Evolutionary conservation across 2,888 invertebrate genomes (phyloP), one percentile per base, ranked within the genome.

Genomic region (Tenthredo livida): DNA sequence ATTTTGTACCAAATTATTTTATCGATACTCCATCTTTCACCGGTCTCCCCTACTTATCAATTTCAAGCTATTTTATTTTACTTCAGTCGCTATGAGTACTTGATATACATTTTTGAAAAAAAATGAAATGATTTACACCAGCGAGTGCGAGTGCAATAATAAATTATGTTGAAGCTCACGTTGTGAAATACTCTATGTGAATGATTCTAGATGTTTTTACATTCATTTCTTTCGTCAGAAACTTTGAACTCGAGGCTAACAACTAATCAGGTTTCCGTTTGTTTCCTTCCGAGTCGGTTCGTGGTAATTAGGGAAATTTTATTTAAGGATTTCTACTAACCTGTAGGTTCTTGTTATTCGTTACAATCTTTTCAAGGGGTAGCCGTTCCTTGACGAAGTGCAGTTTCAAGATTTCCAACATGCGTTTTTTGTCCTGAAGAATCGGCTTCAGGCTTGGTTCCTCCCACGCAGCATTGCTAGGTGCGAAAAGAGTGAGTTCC

Each of bases 381-480:
- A 98, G 94, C 86, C 96, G 95, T 89, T 97, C 96, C 86, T 96
- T 95, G 25, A 98, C 97, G 88, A 98, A 94, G 93, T 98, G 98
- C 91, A 98, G 95, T 89, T 96, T 96, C 83, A 98, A 93, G 89
- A 98, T 97, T 87, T 98, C 97, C 87, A 95, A 95, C 90, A 98
- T 95, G 88, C 95, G 96, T 86, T 96, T 95, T 88, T 95, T 96
- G 92, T 97, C 96, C 87, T 92, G 92, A 25, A 94, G 88, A 61
- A 97, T 95, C 90, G 96, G 95, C 89, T 96, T 95, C n/a, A 97
- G 95, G 87, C 96, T 96, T 75, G 96, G 95, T 88, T 96, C 96
- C 77, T 96, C 95, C 96, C 98, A 97, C 17, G 98, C 98, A 86
- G 96, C 96, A 92, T 98, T 98, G 90, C 97, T 97, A 0, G 98